Conservation (phyloP, 2,113 vertebrate genomes). For the Zosterops hypoxanthus region DNA sequence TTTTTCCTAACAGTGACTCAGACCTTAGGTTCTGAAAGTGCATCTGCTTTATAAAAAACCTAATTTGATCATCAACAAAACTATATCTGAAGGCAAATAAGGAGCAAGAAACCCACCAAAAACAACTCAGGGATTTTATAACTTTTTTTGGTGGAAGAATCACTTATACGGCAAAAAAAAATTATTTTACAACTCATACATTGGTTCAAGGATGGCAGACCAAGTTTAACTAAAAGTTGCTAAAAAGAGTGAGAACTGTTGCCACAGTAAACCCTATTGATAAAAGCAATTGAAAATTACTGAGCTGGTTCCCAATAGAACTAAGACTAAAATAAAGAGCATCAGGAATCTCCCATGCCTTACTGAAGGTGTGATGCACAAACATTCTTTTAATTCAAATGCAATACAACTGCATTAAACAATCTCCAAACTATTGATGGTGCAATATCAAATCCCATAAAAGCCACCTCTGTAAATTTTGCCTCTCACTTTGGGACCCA, state of each 20-base stretch:
- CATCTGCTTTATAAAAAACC: not conserved
- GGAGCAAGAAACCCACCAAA: rapidly evolving
- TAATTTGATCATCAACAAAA: not conserved
- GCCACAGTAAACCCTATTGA: not conserved
- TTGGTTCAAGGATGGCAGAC: not conserved
- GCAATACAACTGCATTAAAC: not conserved
- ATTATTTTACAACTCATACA: not conserved
- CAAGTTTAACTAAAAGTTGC: not conserved
- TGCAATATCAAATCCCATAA: not conserved
- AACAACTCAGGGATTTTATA: not conserved
- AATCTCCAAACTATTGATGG: not conserved
- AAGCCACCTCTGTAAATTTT: not conserved
- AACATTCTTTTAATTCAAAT: not conserved
- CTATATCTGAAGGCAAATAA: not conserved
- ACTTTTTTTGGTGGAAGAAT: not conserved
- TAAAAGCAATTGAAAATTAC: not conserved
- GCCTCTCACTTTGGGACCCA: not conserved
- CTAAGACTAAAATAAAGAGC: not conserved
- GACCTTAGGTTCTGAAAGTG: not conserved
- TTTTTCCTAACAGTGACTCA: rapidly evolving
- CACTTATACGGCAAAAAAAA: not conserved
- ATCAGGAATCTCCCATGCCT: not conserved
- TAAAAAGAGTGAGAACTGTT: not conserved
- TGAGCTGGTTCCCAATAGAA: not conserved
- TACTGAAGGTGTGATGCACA: not conserved